Conservation (phyloP, 2,797 vertebrate species). For the Peromyscus eremicus region DNA sequence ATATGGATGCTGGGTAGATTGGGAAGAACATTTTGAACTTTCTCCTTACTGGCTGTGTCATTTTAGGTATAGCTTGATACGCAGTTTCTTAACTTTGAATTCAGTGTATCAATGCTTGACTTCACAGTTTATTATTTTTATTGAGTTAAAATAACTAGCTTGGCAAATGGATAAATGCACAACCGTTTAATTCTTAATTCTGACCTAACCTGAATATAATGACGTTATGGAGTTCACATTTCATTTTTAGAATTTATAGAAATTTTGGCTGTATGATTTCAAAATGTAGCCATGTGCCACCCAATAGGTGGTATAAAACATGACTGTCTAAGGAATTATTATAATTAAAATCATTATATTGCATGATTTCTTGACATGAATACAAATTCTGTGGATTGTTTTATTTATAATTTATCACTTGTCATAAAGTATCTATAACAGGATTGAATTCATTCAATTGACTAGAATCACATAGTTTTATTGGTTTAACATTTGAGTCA, state of each 20-base stretch:
- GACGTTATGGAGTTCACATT: not conserved
- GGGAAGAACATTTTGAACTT: not conserved
- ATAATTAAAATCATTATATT: not conserved
- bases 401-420: not conserved
- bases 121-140: not conserved
- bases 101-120: not conserved
- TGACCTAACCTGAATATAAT: not conserved
- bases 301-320: not conserved
- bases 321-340: not conserved
- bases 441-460: not conserved
- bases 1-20: not conserved
- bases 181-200: not conserved
- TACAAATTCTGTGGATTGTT: not conserved
- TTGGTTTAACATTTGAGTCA: not conserved
- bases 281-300: not conserved
- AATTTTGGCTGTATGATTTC: not conserved
- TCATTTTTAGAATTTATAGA: not conserved
- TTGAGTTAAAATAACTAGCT: not conserved
- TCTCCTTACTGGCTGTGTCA: not conserved
- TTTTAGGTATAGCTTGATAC: not conserved
- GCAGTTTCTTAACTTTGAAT: not conserved
- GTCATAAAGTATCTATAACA: not conserved
- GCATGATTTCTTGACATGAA: not conserved
- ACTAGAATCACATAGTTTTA: not conserved
- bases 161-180: not conserved